Evolutionary conservation across 2,797 vertebrate genomes (phyloP).

Genomic region (Chiloscyllium punctatum): DNA sequence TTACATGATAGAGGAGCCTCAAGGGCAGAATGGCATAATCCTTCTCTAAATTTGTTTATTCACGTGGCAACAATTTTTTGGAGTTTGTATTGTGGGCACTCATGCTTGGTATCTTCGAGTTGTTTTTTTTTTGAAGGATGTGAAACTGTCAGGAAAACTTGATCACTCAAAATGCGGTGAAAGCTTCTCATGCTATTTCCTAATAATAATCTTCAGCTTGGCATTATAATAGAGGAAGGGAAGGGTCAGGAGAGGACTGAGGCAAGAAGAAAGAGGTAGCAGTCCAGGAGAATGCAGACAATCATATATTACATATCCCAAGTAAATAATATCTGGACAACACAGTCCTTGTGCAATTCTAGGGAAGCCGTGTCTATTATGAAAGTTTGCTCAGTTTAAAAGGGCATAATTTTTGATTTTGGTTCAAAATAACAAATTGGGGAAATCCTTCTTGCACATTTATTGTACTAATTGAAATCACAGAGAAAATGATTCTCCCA

Average conservation of each 20-base stretch:
- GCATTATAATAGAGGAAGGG: background rate
- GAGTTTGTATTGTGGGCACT: background rate
- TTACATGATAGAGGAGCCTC: too few species aligned
- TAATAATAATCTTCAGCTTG: background rate
- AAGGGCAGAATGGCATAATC: too few species aligned
- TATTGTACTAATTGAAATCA: background rate
- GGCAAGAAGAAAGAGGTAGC: background rate
- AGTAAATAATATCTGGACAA: background rate
- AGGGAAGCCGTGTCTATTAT: background rate
- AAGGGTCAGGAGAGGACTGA: background rate
- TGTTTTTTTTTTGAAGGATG: background rate
- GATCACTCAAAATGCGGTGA: background rate
- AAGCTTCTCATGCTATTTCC: background rate
- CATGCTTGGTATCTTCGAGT: background rate
- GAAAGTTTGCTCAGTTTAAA: background rate
- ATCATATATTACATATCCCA: background rate
- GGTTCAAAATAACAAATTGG: background rate
- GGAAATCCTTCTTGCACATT: background rate
- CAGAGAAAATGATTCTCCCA: background rate
- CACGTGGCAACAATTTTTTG: background rate
- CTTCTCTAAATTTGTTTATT: too few species aligned
- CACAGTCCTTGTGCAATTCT: background rate
- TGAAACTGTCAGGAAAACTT: background rate
- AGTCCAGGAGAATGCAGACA: background rate
- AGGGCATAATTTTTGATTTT: background rate